Evolutionary conservation across 2,888 invertebrate species (phyloP).

Genomic region (Eupithecia tripunctaria): DNA sequence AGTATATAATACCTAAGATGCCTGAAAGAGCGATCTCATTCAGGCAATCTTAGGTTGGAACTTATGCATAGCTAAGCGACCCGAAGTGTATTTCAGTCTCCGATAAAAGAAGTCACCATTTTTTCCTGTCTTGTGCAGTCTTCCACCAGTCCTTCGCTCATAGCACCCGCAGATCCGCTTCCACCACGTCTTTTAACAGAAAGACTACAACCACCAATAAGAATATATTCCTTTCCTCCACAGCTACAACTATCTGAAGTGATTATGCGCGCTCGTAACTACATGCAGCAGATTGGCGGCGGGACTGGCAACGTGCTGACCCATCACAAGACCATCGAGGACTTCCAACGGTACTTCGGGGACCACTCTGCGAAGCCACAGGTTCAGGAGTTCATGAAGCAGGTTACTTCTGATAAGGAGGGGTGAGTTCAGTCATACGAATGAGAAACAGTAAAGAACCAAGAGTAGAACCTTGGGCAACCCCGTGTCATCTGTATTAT

Average conservation of each 20-base stretch:
- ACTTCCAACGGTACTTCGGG: slow-evolving; percentile 93
- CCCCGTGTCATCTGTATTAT: neutral
- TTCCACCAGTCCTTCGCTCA: neutral
- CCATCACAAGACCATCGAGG: slow-evolving; percentile 94
- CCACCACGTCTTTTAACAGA: neutral
- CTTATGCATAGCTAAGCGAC: too few relatives aligned
- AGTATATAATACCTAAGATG: too few relatives aligned
- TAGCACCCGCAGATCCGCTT: neutral
- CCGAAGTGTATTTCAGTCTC: too few relatives aligned
- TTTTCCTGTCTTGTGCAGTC: neutral
- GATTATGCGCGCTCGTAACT: slow-evolving; percentile 96
- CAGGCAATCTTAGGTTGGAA: too few relatives aligned
- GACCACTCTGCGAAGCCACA: slow-evolving; percentile 90
- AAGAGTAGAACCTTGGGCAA: neutral
- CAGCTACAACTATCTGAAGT: slow-evolving; percentile 99
- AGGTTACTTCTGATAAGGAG: slow-evolving; percentile 95
- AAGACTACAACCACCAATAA: neutral
- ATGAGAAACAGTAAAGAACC: neutral
- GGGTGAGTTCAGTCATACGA: slow-evolving; percentile 87
- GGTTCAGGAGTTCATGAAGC: slow-evolving; percentile 94
- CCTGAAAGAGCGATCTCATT: too few relatives aligned
- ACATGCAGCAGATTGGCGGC: slow-evolving; percentile 96
- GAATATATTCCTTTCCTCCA: slow-evolving; percentile 44
- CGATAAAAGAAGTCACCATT: too few relatives aligned
- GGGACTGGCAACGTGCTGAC: slow-evolving; percentile 94